phyloP scores from a whole-genome alignment of 2,888 invertebrate genomes.

The Flexamia atlantica region DNA sequence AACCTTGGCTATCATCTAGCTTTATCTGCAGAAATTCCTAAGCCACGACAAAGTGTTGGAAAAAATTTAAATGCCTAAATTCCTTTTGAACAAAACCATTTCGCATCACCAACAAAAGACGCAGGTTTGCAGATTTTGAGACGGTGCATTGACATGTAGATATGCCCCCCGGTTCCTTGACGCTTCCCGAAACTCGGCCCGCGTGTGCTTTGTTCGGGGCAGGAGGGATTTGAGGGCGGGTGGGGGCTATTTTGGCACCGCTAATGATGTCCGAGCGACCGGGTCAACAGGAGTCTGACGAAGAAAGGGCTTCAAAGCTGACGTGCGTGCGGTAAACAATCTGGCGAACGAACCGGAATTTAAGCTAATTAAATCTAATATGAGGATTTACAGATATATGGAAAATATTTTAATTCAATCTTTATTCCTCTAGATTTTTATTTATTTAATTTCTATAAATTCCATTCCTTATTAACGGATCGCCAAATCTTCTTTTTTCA shows the following conservation, averaged over 20 bases:
- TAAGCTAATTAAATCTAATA: no score
- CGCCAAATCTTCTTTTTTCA: no score
- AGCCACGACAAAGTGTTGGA: not conserved
- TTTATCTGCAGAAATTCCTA: not conserved
- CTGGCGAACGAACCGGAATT: no score
- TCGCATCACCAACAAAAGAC: not conserved
- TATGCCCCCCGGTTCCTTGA: slow-evolving; percentile 15
- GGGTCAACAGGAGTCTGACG: not conserved
- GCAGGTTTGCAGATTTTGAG: slow-evolving; percentile 7
- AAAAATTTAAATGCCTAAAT: not conserved
- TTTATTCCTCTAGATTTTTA: no score
- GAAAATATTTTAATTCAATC: no score
- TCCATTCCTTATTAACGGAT: no score
- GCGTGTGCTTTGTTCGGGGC: slow-evolving; percentile 17
- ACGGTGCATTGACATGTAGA: slow-evolving; percentile 21
- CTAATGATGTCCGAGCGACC: slow-evolving; percentile 29
- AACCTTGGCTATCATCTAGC: no score
- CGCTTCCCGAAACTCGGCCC: slow-evolving; percentile 11
- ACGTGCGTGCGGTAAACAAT: not conserved
- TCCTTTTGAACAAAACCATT: not conserved
- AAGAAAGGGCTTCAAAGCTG: slow-evolving; percentile 15
- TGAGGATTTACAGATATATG: no score
- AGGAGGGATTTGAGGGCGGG: slow-evolving; percentile 32
- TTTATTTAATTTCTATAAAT: no score
- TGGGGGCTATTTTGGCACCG: slow-evolving; percentile 45